These are phyloP conservation scores for Apocrypta bakeri DNA, from an alignment of 1,140 invertebrate species.

Conservation along the genomic window DNA sequence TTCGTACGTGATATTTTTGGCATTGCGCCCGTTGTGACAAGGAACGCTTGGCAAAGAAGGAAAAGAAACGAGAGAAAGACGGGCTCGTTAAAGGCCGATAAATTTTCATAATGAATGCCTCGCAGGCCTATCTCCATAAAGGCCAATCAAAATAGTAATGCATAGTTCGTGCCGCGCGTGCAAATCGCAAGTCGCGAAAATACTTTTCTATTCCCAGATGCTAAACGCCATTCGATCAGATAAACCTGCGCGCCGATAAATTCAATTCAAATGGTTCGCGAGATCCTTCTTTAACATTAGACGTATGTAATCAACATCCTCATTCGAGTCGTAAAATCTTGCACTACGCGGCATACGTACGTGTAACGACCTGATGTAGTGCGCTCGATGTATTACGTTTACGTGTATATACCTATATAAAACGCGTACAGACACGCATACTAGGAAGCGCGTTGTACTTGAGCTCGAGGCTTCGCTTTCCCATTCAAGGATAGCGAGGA, in stretches of 20 bases:
- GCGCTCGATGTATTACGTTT: no score
- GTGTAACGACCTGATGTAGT: neutral
- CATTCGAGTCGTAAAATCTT: slow-evolving; percentile 16
- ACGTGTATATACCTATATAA: no score
- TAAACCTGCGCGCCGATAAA: slow-evolving; percentile 4
- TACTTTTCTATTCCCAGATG: slow-evolving; percentile 11
- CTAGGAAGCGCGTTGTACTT: slow-evolving; percentile 7
- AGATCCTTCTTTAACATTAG: slow-evolving; percentile 13
- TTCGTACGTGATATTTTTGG: no score
- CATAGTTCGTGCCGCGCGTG: neutral
- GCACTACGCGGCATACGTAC: no score
- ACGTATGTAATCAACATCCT: slow-evolving; percentile 35
- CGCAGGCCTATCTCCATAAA: neutral
- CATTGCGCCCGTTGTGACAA: neutral
- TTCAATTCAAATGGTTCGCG: slow-evolving; percentile 14
- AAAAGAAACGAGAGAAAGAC: no score
- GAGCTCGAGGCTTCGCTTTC: slow-evolving; percentile 26
- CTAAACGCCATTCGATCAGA: neutral
- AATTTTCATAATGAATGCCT: slow-evolving; percentile 12
- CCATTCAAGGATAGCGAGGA: neutral
- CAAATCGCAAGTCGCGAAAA: slow-evolving; percentile 23
- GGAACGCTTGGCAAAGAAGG: no score
- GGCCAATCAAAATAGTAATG: slow-evolving; percentile 22
- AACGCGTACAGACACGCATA: neutral
- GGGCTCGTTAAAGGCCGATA: slow-evolving; percentile 3